phyloP scores from a whole-genome alignment of 2,113 vertebrate genomes.

The Pavo muticus region DNA sequence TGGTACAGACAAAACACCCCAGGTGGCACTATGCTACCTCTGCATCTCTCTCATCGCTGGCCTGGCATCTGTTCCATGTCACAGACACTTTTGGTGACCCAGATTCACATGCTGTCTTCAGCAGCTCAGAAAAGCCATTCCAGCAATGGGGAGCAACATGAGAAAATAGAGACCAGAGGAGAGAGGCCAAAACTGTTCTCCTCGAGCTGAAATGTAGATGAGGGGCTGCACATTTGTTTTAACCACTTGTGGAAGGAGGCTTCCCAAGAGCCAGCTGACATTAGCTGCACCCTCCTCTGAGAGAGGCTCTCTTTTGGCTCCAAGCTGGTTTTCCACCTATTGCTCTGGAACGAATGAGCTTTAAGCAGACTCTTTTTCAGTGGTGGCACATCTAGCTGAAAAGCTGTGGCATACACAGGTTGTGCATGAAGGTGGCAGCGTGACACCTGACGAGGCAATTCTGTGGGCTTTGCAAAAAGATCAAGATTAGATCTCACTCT shows the following conservation, averaged over 20 bases:
- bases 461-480: slow-evolving; percentile 10
- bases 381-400: not conserved
- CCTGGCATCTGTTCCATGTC: not conserved
- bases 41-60: not conserved
- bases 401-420: not conserved
- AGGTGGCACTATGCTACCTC: not conserved
- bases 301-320: not conserved
- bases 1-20: not conserved
- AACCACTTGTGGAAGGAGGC: not conserved
- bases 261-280: rapidly evolving
- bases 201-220: rapidly evolving
- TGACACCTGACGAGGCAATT: not conserved
- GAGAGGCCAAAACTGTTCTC: not conserved
- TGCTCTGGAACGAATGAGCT: not conserved
- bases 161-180: not conserved
- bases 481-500: slow-evolving; percentile 26
- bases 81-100: not conserved
- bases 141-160: not conserved
- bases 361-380: not conserved
- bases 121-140: not conserved
- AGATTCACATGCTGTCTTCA: not conserved
- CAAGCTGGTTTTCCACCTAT: not conserved
- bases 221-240: not conserved
- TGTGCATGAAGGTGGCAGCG: slow-evolving; percentile 7
- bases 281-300: not conserved